phyloP scores from a whole-genome alignment of 2,113 vertebrate species.

The Rhabdornis inornatus region DNA sequence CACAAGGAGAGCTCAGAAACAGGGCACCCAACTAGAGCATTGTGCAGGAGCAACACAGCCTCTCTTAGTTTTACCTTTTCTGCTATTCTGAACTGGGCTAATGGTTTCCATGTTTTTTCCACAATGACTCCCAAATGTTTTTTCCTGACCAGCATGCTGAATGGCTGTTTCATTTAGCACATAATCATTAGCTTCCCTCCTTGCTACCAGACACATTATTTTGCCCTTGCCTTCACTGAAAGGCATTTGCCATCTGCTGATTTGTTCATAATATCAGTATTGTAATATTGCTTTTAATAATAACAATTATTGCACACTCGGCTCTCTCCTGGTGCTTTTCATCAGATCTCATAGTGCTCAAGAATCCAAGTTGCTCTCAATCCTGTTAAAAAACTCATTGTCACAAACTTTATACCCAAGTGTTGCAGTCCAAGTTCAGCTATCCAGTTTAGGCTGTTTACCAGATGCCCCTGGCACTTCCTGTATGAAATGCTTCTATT shows the following conservation, averaged over 20 bases:
- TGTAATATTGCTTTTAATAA: not conserved
- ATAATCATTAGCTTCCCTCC: conserved; percentile 39
- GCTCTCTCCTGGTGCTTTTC: not conserved
- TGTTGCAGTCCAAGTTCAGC: not conserved
- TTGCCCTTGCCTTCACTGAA: conserved; percentile 16
- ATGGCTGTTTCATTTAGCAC: conserved; percentile 61
- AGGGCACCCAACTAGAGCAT: not conserved
- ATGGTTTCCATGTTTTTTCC: conserved; percentile 63
- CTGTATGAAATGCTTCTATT: not conserved
- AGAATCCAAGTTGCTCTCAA: not conserved
- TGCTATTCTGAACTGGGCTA: not conserved
- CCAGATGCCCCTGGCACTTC: not conserved
- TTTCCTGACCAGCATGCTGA: conserved; percentile 38
- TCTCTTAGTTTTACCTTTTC: not conserved
- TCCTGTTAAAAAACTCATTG: not conserved
- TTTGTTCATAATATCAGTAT: not conserved
- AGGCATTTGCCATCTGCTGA: conserved; percentile 44
- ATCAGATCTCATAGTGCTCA: not conserved
- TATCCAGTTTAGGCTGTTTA: not conserved
- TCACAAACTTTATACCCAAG: not conserved
- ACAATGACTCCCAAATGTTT: conserved; percentile 58
- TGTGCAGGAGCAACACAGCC: rapidly evolving
- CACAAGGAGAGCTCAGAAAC: not conserved
- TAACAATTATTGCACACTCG: not conserved
- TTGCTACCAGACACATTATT: conserved; percentile 38